These are phyloP conservation scores for Strix uralensis DNA, from an alignment of 2,113 vertebrate species.

Conservation along the genomic window DNA sequence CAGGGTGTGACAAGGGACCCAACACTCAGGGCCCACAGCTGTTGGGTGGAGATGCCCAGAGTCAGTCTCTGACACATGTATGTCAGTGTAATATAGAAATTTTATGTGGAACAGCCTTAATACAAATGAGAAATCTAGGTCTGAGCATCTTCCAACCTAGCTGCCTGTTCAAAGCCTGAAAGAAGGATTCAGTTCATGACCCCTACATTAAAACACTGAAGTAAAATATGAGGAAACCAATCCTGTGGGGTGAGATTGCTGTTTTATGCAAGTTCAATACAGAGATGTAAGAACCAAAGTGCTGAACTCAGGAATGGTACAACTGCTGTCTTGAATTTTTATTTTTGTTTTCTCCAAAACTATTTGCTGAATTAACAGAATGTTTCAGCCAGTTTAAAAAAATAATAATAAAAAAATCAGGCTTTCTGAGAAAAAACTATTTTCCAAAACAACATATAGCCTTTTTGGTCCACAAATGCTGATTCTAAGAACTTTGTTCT, in stretches of 20 bases:
- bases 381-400: background rate
- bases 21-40: background rate
- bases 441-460: background rate
- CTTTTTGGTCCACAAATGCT: background rate
- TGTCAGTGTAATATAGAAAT: background rate
- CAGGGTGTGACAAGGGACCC: background rate
- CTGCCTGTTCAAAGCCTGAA: background rate
- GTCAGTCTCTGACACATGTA: background rate
- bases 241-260: background rate
- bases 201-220: background rate
- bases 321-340: background rate
- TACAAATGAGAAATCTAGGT: background rate
- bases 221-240: background rate
- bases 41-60: background rate
- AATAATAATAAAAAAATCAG: background rate
- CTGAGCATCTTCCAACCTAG: background rate
- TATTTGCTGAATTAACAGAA: conserved; percentile 42
- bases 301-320: background rate
- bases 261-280: background rate
- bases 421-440: background rate
- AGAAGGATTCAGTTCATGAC: background rate
- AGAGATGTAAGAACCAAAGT: background rate
- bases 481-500: background rate
- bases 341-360: conserved; percentile 2
- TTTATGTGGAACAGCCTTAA: background rate